These are phyloP conservation scores for Hyphantria cunea DNA, from an alignment of 1,140 invertebrate genomes.

Conservation along the genomic window DNA sequence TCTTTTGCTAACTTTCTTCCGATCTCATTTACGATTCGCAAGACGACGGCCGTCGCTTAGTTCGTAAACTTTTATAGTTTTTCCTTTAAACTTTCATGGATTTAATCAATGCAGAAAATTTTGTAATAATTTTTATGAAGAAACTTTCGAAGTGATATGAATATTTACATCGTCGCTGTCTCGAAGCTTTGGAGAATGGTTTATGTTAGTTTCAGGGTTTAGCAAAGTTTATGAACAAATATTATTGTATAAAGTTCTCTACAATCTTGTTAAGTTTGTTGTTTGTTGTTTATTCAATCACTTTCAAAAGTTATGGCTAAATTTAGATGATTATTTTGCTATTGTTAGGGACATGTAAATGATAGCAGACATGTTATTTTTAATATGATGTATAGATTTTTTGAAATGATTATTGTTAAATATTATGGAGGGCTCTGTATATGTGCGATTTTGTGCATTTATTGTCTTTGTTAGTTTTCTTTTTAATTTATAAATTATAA, in stretches of 20 bases:
- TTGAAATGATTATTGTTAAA: too few relatives aligned
- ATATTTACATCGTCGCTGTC: slow-evolving; percentile 31
- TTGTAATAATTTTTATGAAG: slow-evolving; percentile 48
- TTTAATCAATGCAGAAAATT: slow-evolving; percentile 50
- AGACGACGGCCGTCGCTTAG: slow-evolving; percentile 35
- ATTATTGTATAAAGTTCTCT: background rate
- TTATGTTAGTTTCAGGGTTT: slow-evolving; percentile 7
- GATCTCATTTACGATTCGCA: slow-evolving; percentile 44
- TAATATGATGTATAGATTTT: too few relatives aligned
- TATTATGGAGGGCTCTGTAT: too few relatives aligned
- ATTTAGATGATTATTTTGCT: too few relatives aligned
- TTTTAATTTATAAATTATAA: too few relatives aligned
- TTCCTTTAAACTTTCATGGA: slow-evolving; percentile 47
- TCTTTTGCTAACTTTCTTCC: slow-evolving; percentile 12
- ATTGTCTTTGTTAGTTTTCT: too few relatives aligned
- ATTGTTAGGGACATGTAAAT: too few relatives aligned
- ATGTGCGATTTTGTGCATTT: too few relatives aligned
- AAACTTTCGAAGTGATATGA: slow-evolving; percentile 40
- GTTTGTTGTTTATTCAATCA: background rate
- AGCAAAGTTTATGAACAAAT: slow-evolving; percentile 15
- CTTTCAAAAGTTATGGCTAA: background rate
- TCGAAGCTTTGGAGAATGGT: slow-evolving; percentile 9
- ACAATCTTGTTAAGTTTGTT: too few relatives aligned
- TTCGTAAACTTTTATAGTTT: slow-evolving; percentile 57
- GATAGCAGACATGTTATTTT: too few relatives aligned